A percentile compares a stretch with the other conserved stretches of the same genome.
These are phyloP conservation scores for Tyria jacobaeae DNA, from an alignment of 2,888 invertebrate genomes.

Conservation along the genomic window DNA sequence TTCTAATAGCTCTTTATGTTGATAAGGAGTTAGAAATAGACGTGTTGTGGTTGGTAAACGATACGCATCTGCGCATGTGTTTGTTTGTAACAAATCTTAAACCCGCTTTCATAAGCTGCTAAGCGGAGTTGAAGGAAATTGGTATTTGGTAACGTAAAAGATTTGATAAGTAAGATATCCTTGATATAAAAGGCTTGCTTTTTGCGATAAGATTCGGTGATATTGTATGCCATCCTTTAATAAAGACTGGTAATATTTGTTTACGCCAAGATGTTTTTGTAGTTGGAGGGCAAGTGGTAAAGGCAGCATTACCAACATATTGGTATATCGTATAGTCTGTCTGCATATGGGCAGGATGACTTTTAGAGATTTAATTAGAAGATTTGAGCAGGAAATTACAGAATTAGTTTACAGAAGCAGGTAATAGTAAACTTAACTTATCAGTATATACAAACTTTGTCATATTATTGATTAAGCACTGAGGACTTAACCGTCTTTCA, in stretches of 20 bases:
- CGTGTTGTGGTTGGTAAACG: conserved; percentile 11
- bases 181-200: conserved; percentile 9
- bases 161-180: conserved; percentile 36
- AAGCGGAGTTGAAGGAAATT: conserved; percentile 42
- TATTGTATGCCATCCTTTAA: conserved; percentile 27
- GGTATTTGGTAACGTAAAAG: conserved; percentile 41
- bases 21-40: conserved; percentile 22
- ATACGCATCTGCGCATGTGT: conserved; percentile 17
- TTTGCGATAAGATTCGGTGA: conserved; percentile 20
- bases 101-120: conserved; percentile 40
- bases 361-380: background rate
- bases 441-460: conserved; percentile 8
- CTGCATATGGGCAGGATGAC: background rate
- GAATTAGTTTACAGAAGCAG: background rate
- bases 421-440: background rate
- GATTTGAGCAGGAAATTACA: background rate
- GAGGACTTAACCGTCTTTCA: conserved; percentile 18
- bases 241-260: conserved; percentile 21
- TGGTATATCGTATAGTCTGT: background rate
- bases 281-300: background rate
- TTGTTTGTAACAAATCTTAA: conserved; percentile 31
- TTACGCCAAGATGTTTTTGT: conserved; percentile 30
- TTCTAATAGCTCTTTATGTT: conserved; percentile 17
- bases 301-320: background rate
- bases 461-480: conserved; percentile 31